Base-by-base conservation (phyloP, 2,888 invertebrate genomes). In the Phoenoteleia sp. region DNA sequence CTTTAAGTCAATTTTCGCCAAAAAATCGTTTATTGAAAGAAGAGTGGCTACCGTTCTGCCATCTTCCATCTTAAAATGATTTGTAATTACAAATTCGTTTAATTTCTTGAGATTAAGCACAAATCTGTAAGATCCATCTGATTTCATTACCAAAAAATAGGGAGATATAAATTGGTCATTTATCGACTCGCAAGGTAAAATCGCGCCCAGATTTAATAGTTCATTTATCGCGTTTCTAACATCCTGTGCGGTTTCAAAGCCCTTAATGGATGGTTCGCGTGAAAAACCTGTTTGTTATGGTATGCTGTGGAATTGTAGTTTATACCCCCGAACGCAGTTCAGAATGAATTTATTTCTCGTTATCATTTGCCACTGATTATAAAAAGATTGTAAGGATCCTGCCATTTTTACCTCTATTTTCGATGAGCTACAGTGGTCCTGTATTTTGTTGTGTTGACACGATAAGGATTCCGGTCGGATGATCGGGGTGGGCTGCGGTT, bases 21-120 rank as follows among this genome's bases (percentile, higher is more conserved):
- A 27, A 27, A 49, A 81, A 42, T 60, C 52, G 0, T 19, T 29
- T 19, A 15, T 13, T 11, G 45, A 47, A 19, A 77, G 29, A n/a
- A 58, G 49, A 23, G 17, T 49, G 2, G 54, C 3, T 9, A 45
- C 79, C 13, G 58, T 58, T 9, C 62, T 19, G 6, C 52, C 33
- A 52, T 81, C 74, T 66, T 81, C 67, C 58, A 74, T 47, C 27
- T 81, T 81, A 39, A 74, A 81, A 74, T 74, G 74, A 11, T 58
- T 33, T 3, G 49, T 58, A 13, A 47, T 9, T n/a, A 74, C 19
- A 19, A 81, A 74, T 0, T 27, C 19, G 49, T 81, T 81, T 15
- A 81, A 17, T 15, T 45, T 36, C 62, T 81, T 81, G 5, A 81
- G 69, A 47, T 81, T 67, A 6, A 81, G 25, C 0, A 81, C 62